Evolutionary conservation across 1,140 invertebrate species (phyloP), one percentile per base, ranked within the genome.

Genomic region (Tetragonula clypearis): DNA sequence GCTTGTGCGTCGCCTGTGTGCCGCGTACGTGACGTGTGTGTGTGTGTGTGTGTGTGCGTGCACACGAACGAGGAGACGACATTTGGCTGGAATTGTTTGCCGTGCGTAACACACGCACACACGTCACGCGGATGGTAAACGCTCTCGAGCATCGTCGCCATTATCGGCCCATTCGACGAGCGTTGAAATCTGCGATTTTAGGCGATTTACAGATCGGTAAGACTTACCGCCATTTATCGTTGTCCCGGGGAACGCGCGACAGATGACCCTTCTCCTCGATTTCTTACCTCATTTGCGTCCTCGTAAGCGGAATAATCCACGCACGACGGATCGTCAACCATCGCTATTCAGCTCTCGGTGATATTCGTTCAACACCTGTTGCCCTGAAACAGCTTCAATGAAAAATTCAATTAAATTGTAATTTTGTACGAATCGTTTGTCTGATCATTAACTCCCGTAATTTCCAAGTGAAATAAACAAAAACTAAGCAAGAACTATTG

Each of bases 51-150:
- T 35, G 35, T 4, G 35, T n/a, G 53, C 73, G 17, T 66, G 41
- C 41, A 55, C 53, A 66, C n/a, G 15, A 12, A 56, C 56, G 74
- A 66, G 56, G 5, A 79, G 53, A 79, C 82, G 69, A 84, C 62
- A 72, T 84, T 84, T 84, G 75, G 56, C 15, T 53, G 56, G 68
- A 53, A 84, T 72, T 72, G 82, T 79, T 79, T 79, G 82, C 55
- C 30, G 14, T 30, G 82, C 21, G 68, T 49, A 23, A 58, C 6
- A 49, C 41, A 8, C 6, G 6, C 8, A 8, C 6, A 49, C 41
- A 49, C 41, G 41, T 49, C 41, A 41, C 14, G 58, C 23, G 26
- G 56, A 56, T 21, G 14, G 58, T 65, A 60, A 62, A 81, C 12
- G 69, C 56, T 81, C 62, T 73, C 14, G 35, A 72, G 55, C 21